These are phyloP conservation scores for Hozukius guyotensis DNA, from an alignment of 2,797 vertebrate species.

Conservation along the genomic window DNA sequence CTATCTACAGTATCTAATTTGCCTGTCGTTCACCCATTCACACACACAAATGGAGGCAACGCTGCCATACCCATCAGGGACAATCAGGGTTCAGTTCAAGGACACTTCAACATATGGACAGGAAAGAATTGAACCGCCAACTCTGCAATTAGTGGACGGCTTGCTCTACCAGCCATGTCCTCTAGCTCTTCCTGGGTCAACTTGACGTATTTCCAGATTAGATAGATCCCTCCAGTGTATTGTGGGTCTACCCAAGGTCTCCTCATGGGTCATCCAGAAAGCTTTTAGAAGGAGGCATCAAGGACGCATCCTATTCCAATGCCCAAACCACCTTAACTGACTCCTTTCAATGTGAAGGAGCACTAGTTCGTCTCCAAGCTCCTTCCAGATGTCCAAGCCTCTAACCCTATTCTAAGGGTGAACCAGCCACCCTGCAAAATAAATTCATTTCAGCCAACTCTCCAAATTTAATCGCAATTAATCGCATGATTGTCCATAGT, in stretches of 20 bases:
- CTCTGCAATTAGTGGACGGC: not conserved
- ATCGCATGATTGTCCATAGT: no score
- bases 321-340: no score
- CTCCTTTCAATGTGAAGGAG: no score
- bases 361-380: accelerated
- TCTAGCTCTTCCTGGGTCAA: not conserved
- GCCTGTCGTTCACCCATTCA: not conserved
- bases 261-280: no score
- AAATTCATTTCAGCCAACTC: no score
- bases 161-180: not conserved
- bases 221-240: not conserved
- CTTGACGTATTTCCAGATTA: not conserved
- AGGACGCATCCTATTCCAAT: no score
- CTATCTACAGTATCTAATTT: not conserved
- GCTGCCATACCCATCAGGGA: not conserved
- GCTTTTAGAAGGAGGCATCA: no score
- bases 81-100: constrained; percentile 11
- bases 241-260: not conserved
- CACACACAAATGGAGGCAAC: not conserved
- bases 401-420: no score
- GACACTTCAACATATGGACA: not conserved
- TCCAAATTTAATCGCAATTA: no score
- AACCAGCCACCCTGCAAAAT: no score
- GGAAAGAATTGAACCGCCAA: constrained; percentile 2
- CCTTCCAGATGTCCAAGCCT: no score